Conservation (phyloP, 2,888 invertebrate genomes). For the Drosophila percnosoma region DNA sequence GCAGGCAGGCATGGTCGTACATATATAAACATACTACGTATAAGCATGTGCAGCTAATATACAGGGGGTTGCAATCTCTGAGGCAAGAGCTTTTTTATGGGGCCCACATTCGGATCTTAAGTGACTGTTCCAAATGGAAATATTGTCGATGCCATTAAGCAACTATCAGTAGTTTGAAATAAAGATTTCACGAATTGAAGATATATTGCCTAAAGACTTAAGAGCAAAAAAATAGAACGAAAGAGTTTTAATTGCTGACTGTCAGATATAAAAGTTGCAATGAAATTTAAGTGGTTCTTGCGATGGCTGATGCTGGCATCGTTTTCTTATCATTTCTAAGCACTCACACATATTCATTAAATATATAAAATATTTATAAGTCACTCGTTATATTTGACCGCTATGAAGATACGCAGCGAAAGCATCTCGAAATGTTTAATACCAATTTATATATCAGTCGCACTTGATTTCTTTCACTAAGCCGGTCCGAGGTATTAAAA, state of each 20-base stretch:
- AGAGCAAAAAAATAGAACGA: neutral
- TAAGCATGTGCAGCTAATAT: slow-evolving; percentile 23
- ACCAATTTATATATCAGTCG: slow-evolving; percentile 1
- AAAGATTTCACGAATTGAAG: slow-evolving; percentile 2
- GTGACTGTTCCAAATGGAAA: neutral
- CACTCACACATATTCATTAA: neutral
- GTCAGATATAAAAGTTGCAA: neutral
- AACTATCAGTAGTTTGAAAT: neutral
- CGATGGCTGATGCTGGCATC: neutral
- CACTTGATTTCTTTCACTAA: slow-evolving; percentile 8
- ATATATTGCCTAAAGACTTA: neutral
- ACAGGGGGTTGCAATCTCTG: slow-evolving; percentile 60
- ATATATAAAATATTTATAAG: neutral
- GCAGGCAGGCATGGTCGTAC: slow-evolving; percentile 54
- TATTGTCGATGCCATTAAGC: neutral
- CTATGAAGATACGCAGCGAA: neutral
- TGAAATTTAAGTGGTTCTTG: neutral
- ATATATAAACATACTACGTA: slow-evolving; percentile 17
- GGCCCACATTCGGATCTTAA: slow-evolving; percentile 1
- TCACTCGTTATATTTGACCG: slow-evolving; percentile 1
- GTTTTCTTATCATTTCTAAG: neutral
- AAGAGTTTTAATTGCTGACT: neutral
- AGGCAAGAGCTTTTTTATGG: slow-evolving; percentile 7
- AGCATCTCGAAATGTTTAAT: neutral
- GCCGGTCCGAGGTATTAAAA: neutral